Evolutionary conservation across 2,888 invertebrate species (phyloP).

Genomic region (Cataglyphis albicans): DNA sequence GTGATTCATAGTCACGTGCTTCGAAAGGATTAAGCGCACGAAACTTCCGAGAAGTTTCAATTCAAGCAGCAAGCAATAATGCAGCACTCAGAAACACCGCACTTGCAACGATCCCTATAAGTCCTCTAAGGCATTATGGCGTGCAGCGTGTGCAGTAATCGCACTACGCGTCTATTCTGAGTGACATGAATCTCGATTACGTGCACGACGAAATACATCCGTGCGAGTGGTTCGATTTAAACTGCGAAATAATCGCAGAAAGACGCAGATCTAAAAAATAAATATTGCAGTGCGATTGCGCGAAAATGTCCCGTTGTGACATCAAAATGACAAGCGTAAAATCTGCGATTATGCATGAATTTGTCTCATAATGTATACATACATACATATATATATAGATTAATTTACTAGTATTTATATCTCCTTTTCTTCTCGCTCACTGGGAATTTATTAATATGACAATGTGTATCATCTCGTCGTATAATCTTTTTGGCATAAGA

Average conservation of each 20-base stretch:
- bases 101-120: conserved; percentile 39
- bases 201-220: conserved; percentile 29
- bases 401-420: conserved; percentile 36
- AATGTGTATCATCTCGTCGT: conserved; percentile 28
- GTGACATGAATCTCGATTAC: conserved; percentile 22
- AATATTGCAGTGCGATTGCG: background rate
- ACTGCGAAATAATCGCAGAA: background rate
- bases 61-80: conserved; percentile 37
- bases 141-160: conserved; percentile 39
- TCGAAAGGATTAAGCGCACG: conserved; percentile 45
- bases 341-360: background rate
- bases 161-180: background rate
- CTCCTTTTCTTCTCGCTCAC: conserved; percentile 14
- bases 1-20: conserved; percentile 42
- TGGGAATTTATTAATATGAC: conserved; percentile 26
- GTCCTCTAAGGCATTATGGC: conserved; percentile 34
- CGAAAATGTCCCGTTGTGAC: background rate
- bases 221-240: background rate
- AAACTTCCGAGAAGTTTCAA: conserved; percentile 56
- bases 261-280: background rate
- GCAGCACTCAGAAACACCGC: conserved; percentile 26
- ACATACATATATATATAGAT: background rate
- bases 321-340: conserved; percentile 1
- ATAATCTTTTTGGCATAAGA: conserved; percentile 19
- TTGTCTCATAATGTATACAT: background rate